These are phyloP conservation scores for Drosophila dunni DNA, from an alignment of 1,140 invertebrate species.

Conservation along the genomic window DNA sequence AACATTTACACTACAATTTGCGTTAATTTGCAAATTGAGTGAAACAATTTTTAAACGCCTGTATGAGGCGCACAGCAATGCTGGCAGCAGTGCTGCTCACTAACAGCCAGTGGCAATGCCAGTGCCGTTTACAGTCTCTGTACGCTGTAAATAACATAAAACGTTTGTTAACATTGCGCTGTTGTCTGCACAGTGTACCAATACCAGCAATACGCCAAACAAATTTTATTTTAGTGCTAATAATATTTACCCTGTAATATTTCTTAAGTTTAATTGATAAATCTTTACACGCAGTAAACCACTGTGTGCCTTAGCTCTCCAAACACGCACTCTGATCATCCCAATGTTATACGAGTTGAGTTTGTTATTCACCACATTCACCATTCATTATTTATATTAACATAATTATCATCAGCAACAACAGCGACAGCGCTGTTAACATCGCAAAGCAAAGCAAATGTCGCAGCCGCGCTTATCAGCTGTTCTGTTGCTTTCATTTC, in stretches of 20 bases:
- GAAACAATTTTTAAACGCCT: conserved; percentile 54
- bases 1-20: conserved; percentile 42
- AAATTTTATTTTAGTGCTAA: background rate
- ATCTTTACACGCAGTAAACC: background rate
- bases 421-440: conserved; percentile 5
- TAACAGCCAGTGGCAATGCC: background rate
- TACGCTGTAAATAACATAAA: background rate
- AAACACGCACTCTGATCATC: conserved; percentile 3
- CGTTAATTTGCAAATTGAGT: conserved; percentile 49
- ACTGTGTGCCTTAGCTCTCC: background rate
- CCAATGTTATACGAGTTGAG: background rate
- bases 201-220: background rate
- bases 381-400: background rate
- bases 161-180: conserved; percentile 32
- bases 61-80: conserved; percentile 49
- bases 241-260: too few species aligned
- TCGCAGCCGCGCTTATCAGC: conserved; percentile 31
- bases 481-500: conserved; percentile 46
- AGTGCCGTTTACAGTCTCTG: conserved; percentile 10
- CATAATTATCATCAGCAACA: background rate
- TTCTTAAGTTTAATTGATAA: background rate
- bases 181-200: conserved; percentile 26
- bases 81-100: background rate
- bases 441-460: conserved; percentile 7
- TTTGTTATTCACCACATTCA: conserved; percentile 15